Evolutionary conservation across 2,113 vertebrate species (phyloP), one percentile per base, ranked within the genome.

Genomic region (Gopherus evgoodei): DNA sequence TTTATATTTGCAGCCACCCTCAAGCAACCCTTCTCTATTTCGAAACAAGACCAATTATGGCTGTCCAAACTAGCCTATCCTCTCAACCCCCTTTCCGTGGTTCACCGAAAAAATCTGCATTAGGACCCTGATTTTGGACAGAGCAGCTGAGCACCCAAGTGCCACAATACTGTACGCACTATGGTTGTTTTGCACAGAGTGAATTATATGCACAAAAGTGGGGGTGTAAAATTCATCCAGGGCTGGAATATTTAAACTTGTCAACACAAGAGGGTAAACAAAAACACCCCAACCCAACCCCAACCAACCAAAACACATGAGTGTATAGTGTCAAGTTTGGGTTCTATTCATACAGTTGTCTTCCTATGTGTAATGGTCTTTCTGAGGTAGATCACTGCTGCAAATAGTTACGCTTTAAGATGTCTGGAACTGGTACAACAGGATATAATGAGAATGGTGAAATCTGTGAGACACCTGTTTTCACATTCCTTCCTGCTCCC

Each of bases 381-480:
- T 81, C 82, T 65, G 50, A 89, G 83, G 25, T 57, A 38, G 53
- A 92, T 85, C 75, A 91, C 49, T 93, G 81, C 5, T 1, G 1
- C 86, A 14, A 42, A 57, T 80, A 72, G 65, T 47, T 83, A 38
- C 65, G 89, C 79, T 95, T 94, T 91, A 83, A 35, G 83, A 76
- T 53, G 91, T 85, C n/a, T 91, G 83, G 91, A 96, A 94, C 65
- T 95, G 89, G 92, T 62, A 91, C 96, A 90, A 91, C 35, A 87
- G 80, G 94, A 84, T 95, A 84, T 69, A 93, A 89, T 0, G 3
- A 90, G 89, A 93, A 95, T 31, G 84, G 84, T 96, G 91, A 96
- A 95, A 97, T 94, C 94, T 94, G 96, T 16, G 83, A 93, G 91
- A 96, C 94, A 95, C 89, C 47, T 96, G 57, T 96, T 96, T 94